These are phyloP conservation scores for Muscicapa comitata DNA, from an alignment of 2,797 vertebrate species.

Conservation along the genomic window DNA sequence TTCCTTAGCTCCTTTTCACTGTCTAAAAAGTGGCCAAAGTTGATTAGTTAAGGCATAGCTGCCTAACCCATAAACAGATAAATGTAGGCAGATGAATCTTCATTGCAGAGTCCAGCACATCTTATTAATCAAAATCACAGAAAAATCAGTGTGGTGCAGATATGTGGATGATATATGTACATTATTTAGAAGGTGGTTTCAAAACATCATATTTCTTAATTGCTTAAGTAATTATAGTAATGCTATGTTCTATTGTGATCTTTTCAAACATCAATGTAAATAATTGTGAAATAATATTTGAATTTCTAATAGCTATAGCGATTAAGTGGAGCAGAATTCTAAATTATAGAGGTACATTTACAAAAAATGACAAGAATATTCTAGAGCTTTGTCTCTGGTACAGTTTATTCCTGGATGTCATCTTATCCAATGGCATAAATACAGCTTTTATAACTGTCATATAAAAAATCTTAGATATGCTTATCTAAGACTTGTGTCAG, in stretches of 20 bases:
- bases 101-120: not conserved
- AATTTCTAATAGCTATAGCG: not conserved
- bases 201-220: not conserved
- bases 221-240: slow-evolving; percentile 9
- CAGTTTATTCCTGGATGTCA: not conserved
- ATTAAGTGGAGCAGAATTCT: not conserved
- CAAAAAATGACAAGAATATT: not conserved
- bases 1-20: not conserved
- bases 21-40: not conserved
- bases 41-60: not conserved
- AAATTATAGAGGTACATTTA: slow-evolving; percentile 1
- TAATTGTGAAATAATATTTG: not conserved
- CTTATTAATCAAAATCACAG: not conserved
- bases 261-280: slow-evolving; percentile 17
- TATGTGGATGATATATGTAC: not conserved
- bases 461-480: not conserved
- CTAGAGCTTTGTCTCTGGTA: not conserved
- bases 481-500: not conserved
- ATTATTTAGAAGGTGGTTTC: not conserved
- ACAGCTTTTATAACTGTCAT: not conserved
- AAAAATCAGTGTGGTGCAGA: not conserved
- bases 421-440: not conserved
- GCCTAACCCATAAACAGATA: not conserved
- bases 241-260: not conserved
- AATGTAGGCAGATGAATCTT: not conserved